These are phyloP conservation scores for Melipona quadrifasciata DNA, from an alignment of 1,140 invertebrate species.

Conservation along the genomic window DNA sequence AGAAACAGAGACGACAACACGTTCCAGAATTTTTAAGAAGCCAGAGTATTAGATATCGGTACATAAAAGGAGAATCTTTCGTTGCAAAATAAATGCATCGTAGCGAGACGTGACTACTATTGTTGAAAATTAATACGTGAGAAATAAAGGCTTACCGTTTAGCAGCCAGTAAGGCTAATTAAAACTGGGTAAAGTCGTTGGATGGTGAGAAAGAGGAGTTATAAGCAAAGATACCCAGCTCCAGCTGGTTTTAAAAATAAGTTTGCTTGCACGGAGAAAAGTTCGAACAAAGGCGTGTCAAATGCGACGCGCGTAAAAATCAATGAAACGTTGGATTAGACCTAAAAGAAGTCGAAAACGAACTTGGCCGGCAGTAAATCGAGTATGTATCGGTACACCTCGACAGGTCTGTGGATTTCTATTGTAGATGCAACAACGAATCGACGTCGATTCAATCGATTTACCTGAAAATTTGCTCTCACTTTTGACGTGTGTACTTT, in stretches of 20 bases:
- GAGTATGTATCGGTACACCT: not conserved
- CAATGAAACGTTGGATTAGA: not conserved
- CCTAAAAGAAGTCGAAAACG: not conserved
- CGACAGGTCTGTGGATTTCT: not conserved
- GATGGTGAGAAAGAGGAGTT: not conserved
- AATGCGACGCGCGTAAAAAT: not conserved
- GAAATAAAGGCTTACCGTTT: slow-evolving; percentile 68
- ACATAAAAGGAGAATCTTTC: slow-evolving; percentile 49
- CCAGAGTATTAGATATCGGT: slow-evolving; percentile 30
- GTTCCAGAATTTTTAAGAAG: slow-evolving; percentile 44
- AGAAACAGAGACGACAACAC: slow-evolving; percentile 2
- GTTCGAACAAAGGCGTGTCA: not conserved
- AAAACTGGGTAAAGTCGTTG: slow-evolving; percentile 45
- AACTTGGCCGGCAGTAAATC: not conserved
- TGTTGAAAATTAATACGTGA: slow-evolving; percentile 69
- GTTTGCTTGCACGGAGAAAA: slow-evolving; percentile 12
- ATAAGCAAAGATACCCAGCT: not conserved
- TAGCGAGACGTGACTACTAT: slow-evolving; percentile 14
- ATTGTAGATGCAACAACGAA: not conserved
- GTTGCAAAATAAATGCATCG: slow-evolving; percentile 49
- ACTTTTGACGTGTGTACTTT: not conserved
- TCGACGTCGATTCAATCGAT: not conserved
- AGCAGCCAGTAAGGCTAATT: slow-evolving; percentile 63
- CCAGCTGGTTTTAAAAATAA: not conserved
- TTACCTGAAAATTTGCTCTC: too few species aligned